Base-by-base conservation (phyloP, 2,888 invertebrate genomes). In the Drosophila melanosoma region DNA sequence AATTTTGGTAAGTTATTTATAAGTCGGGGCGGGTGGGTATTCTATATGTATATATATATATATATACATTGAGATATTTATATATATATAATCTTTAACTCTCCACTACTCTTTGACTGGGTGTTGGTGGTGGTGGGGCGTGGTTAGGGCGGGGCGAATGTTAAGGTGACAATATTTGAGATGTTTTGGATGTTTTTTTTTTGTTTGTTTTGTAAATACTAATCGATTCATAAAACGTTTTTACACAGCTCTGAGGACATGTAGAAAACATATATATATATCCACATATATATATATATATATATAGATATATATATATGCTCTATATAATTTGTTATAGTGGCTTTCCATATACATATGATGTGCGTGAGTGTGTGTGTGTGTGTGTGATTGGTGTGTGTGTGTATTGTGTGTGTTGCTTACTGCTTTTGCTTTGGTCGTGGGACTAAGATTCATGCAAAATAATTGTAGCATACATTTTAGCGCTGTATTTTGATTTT, bases 191-290 rank as follows among this genome's bases (percentile, higher is more conserved):
- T 49, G 49, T 53, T 33, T 52, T n/a, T 20, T 20, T 33, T 36
- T 69, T 26, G 6, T 48, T 42, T 74, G 69, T 69, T 36, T 54
- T 26, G 12, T 29, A 84, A 89, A 91, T 91, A 91, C 91, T 91
- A 91, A 91, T 91, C 91, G 91, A 91, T 91, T 91, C 91, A 86
- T 90, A 70, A 76, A 81, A 75, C 77, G 81, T 89, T 84, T 84
- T 89, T 82, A 79, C 82, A 83, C 72, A 67, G 64, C 62, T 71
- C 56, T 71, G 73, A 35, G 48, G 45, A 60, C 32, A 69, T 54
- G 45, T 45, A 45, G 12, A 45, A 45, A 45, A 58, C 57, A 61
- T 69, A 69, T 72, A 68, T 51, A 66, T 45, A 73, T 64, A 59
- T 33, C 54, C 64, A 65, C 33, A 62, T 42, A 48, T 15, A 52